Evolutionary conservation across 2,888 invertebrate species (phyloP).

Genomic region (Oscheius sp.): DNA sequence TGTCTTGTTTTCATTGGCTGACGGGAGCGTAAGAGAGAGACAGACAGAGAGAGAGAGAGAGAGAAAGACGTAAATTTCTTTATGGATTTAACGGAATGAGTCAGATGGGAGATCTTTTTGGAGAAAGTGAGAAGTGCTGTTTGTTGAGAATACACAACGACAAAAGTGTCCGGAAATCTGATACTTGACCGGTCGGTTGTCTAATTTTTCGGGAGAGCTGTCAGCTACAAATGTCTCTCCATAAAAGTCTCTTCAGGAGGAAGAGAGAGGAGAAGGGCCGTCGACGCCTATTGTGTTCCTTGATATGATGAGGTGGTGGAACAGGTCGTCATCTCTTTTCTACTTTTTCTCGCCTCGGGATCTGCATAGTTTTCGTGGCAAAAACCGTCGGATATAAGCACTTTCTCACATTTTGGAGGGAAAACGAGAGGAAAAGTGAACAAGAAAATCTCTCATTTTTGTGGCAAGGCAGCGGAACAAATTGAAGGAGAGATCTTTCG

Average conservation of each 20-base stretch:
- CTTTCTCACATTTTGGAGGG: slow-evolving; percentile 6
- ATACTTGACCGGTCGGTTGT: slow-evolving; percentile 27
- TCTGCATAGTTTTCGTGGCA: background rate
- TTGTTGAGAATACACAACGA: slow-evolving; percentile 19
- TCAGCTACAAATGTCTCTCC: background rate
- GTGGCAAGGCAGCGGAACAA: background rate
- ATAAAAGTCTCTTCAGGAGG: slow-evolving; percentile 7
- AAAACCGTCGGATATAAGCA: slow-evolving; percentile 2
- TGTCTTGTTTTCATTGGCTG: too few relatives aligned
- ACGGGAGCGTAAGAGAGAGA: too few relatives aligned
- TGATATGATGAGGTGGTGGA: slow-evolving; percentile 29
- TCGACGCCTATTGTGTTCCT: slow-evolving; percentile 14
- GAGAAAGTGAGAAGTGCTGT: slow-evolving; percentile 12
- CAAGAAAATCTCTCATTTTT: background rate
- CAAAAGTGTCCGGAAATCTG: slow-evolving; percentile 26
- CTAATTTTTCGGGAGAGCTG: background rate
- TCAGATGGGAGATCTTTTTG: background rate
- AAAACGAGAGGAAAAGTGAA: background rate
- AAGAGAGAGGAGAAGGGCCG: slow-evolving; percentile 1
- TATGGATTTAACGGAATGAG: background rate
- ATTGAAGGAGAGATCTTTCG: background rate
- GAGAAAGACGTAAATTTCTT: too few relatives aligned
- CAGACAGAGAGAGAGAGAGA: too few relatives aligned
- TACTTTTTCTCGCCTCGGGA: slow-evolving; percentile 7
- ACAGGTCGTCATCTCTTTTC: slow-evolving; percentile 23